These are phyloP conservation scores for Cerceris rybyensis DNA, from an alignment of 2,888 invertebrate genomes.

Conservation along the genomic window DNA sequence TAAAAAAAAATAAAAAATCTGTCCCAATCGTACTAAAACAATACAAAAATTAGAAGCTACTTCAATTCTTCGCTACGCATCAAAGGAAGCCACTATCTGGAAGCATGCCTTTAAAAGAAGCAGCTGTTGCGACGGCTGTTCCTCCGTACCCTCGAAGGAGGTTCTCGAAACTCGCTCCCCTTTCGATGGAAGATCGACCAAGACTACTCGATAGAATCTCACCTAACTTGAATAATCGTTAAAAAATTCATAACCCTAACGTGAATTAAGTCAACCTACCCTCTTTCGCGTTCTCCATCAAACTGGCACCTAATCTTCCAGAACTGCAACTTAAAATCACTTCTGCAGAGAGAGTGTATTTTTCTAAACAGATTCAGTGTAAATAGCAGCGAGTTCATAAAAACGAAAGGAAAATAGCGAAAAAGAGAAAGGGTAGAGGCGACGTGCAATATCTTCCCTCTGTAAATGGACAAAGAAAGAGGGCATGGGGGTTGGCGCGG, in stretches of 20 bases:
- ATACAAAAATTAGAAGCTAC: too few species aligned
- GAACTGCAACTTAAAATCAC: background rate
- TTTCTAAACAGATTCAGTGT: slow-evolving; percentile 5
- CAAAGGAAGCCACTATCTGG: slow-evolving; percentile 19
- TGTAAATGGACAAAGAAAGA: slow-evolving; percentile 65
- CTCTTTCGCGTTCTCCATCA: background rate
- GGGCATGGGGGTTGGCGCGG: slow-evolving; percentile 53
- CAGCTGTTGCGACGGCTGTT: slow-evolving; percentile 55
- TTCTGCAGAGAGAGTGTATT: slow-evolving; percentile 4
- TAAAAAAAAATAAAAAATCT: too few species aligned
- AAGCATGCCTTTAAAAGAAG: slow-evolving; percentile 30
- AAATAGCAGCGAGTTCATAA: slow-evolving; percentile 38
- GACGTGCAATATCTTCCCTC: slow-evolving; percentile 59
- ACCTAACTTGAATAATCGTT: slow-evolving; percentile 1
- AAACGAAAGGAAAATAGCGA: slow-evolving; percentile 23
- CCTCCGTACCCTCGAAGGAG: slow-evolving; percentile 34
- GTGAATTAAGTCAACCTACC: slow-evolving; percentile 26
- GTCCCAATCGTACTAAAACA: too few species aligned
- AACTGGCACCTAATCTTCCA: background rate
- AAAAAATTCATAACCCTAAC: slow-evolving; percentile 31
- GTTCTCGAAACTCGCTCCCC: slow-evolving; percentile 21
- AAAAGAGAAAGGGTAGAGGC: slow-evolving; percentile 27
- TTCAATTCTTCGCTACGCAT: too few species aligned
- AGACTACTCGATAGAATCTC: slow-evolving; percentile 15
- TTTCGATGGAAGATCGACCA: slow-evolving; percentile 4